These are phyloP conservation scores for Mellilla xanthometata DNA, from an alignment of 2,888 invertebrate genomes.

Conservation along the genomic window DNA sequence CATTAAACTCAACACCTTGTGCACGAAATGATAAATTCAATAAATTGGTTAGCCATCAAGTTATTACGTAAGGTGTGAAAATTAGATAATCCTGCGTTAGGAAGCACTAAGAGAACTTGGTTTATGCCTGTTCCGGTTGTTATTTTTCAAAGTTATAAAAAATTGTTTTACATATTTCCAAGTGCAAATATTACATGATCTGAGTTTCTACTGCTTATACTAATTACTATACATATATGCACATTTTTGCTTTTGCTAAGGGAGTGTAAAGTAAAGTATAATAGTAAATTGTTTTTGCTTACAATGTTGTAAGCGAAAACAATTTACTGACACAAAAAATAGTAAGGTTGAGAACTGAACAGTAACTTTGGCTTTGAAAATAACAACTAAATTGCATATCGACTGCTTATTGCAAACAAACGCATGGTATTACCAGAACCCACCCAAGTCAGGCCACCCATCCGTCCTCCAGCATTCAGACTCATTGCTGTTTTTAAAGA, in stretches of 20 bases:
- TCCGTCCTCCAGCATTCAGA: background rate
- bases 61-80: conserved; percentile 30
- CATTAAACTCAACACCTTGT: conserved; percentile 4
- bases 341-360: too few relatives aligned
- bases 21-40: conserved; percentile 2
- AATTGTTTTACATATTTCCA: too few relatives aligned
- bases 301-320: too few relatives aligned
- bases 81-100: conserved; percentile 29
- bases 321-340: too few relatives aligned
- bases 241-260: too few relatives aligned
- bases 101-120: background rate
- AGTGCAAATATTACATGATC: too few relatives aligned
- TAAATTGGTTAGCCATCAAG: conserved; percentile 16
- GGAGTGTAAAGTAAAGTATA: too few relatives aligned
- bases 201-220: too few relatives aligned
- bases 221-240: too few relatives aligned
- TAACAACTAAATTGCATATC: too few relatives aligned
- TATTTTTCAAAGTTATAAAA: background rate
- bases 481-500: conserved; percentile 15
- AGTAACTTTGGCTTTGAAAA: too few relatives aligned
- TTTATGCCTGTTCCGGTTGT: background rate
- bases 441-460: conserved; percentile 10
- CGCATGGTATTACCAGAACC: background rate
- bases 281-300: too few relatives aligned
- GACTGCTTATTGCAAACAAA: background rate